Base-by-base conservation (phyloP, 2,888 invertebrate species). In the Ariolimax columbianus region DNA sequence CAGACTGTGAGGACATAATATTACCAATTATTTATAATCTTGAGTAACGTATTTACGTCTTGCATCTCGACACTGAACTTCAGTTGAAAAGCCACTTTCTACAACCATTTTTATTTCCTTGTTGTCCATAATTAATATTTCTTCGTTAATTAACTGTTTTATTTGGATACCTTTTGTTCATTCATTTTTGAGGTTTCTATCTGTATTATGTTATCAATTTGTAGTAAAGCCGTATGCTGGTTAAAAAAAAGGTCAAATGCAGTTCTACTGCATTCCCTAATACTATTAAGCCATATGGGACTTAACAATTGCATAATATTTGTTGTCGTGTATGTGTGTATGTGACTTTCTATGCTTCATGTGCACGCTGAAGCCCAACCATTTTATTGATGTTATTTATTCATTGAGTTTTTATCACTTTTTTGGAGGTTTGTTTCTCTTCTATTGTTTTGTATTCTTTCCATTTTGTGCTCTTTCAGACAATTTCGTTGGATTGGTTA, bases 21-120 rank as follows among this genome's bases (percentile, higher is more conserved):
- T 75, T 75, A 51, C 47, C 51, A 33, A 51, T 47, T 75, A 75
- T 75, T 75, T 75, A 75, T 75, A 72, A 72, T 72, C 72, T 72
- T 72, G 23, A 7, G n/a, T 72, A 75, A 51, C 51, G 43, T 51
- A n/a, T 75, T n/a, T 19, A 43, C 40, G 14, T 47, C 43, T 73
- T 73, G n/a, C 51, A 47, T 73, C 47, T 30, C 17, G n/a, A 23
- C 11, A 30, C 43, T 43, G n/a, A 43, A 73, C 26, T 47, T 73
- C 43, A 73, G 73, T 73, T 73, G 23, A 2, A 73, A 55, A 43
- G 30, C 73, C 17, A 47, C 47, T 1, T 43, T 51, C 51, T 51
- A 23, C 23, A 2, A 70, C 36, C 19, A 38, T 36, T 72, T 72
- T n/a, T n/a, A n/a, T n/a, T n/a, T 30, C 40, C 33, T 75, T 11